Conservation (phyloP, 2,113 vertebrate genomes). For the Nibea albiflora region DNA sequence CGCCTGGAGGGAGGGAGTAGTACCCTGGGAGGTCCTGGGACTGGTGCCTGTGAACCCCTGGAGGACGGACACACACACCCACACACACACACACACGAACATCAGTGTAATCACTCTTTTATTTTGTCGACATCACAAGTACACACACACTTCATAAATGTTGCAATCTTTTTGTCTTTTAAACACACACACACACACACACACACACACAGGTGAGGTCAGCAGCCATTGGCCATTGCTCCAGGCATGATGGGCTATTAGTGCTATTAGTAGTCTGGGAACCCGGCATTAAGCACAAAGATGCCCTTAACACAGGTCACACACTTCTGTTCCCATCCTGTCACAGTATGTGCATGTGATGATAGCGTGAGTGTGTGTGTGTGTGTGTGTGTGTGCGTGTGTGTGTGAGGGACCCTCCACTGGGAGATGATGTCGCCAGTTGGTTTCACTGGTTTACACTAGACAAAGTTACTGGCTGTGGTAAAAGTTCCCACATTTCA, state of each 20-base stretch:
- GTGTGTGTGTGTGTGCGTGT: constrained; percentile 18
- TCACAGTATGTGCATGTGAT: neutral
- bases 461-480: constrained; percentile 11
- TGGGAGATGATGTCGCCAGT: constrained; percentile 43
- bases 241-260: constrained; percentile 42
- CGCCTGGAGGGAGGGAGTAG: constrained; percentile 93
- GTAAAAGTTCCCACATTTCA: constrained; percentile 45
- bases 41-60: constrained; percentile 95
- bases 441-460: constrained; percentile 52
- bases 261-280: constrained; percentile 74
- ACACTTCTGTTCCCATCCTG: constrained; percentile 34
- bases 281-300: constrained; percentile 70
- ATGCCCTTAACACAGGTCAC: constrained; percentile 35
- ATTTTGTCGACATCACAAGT: neutral
- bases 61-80: constrained; percentile 56
- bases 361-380: constrained; percentile 7
- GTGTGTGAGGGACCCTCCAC: constrained; percentile 23
- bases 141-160: neutral
- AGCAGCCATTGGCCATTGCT: neutral
- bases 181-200: neutral
- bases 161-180: neutral
- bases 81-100: constrained; percentile 7
- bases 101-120: neutral
- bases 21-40: constrained; percentile 94
- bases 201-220: constrained; percentile 24